phyloP scores from a whole-genome alignment of 2,888 invertebrate genomes.

The Cybosia mesomella region DNA sequence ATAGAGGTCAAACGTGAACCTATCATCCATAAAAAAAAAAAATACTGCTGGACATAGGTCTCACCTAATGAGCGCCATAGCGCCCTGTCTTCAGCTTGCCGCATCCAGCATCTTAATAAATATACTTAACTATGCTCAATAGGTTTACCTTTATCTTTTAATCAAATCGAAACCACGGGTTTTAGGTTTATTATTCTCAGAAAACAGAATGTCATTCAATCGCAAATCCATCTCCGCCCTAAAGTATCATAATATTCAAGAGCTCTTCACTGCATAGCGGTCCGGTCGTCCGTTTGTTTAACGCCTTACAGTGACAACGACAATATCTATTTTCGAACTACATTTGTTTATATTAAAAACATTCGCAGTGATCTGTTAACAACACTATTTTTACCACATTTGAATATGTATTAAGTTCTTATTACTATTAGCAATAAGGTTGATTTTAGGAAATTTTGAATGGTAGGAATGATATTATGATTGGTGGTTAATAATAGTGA shows the following conservation, averaged over 20 bases:
- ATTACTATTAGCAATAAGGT: neutral
- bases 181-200: neutral
- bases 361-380: slow-evolving; percentile 62
- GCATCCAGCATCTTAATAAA: too few species aligned
- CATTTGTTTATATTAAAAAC: slow-evolving; percentile 80
- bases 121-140: too few species aligned
- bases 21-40: too few species aligned
- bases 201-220: slow-evolving; percentile 28
- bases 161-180: too few species aligned
- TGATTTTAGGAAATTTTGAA: slow-evolving; percentile 16
- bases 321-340: slow-evolving; percentile 79
- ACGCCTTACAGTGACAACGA: slow-evolving; percentile 76
- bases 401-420: slow-evolving; percentile 10
- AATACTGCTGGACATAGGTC: too few species aligned
- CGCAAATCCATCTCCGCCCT: slow-evolving; percentile 49
- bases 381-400: slow-evolving; percentile 25
- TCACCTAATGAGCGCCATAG: too few species aligned
- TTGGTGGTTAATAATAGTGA: slow-evolving; percentile 50
- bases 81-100: too few species aligned
- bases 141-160: too few species aligned
- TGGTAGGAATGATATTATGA: slow-evolving; percentile 14
- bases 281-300: slow-evolving; percentile 66
- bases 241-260: slow-evolving; percentile 52
- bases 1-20: too few species aligned
- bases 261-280: slow-evolving; percentile 54